Conservation (phyloP, 2,113 vertebrate species). For the Hippocampus barbouri region DNA sequence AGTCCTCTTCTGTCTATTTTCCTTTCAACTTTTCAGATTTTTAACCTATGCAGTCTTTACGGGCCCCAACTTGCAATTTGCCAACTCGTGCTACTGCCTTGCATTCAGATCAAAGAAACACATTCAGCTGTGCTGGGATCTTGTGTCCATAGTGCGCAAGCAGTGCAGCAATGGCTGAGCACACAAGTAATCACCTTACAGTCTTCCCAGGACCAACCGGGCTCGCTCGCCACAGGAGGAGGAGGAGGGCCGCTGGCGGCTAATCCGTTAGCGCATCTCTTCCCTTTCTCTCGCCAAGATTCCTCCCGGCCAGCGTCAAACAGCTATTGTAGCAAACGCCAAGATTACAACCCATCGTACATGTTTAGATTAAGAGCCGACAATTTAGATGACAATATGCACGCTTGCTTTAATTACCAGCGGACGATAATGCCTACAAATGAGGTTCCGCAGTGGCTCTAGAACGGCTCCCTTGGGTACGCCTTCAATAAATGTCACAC, state of each 20-base stretch:
- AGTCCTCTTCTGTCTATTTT: neutral
- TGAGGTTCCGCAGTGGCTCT: neutral
- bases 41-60: neutral
- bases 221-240: conserved; percentile 51
- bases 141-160: conserved; percentile 69
- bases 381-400: no score
- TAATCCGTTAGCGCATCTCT: conserved; percentile 66
- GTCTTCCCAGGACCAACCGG: conserved; percentile 64
- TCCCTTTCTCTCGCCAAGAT: conserved; percentile 21
- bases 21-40: neutral
- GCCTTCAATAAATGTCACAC: neutral
- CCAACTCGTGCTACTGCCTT: neutral
- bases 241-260: conserved; percentile 53
- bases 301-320: neutral
- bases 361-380: neutral
- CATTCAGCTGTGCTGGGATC: conserved; percentile 19
- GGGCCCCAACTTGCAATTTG: neutral
- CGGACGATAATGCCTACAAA: no score
- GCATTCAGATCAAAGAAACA: neutral
- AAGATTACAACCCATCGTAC: neutral
- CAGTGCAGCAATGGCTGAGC: conserved; percentile 73
- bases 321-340: neutral
- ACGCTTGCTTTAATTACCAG: neutral
- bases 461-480: neutral
- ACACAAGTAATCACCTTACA: conserved; percentile 79